These are phyloP conservation scores for Andrena trimmerana DNA, from an alignment of 2,888 invertebrate species.

Conservation along the genomic window DNA sequence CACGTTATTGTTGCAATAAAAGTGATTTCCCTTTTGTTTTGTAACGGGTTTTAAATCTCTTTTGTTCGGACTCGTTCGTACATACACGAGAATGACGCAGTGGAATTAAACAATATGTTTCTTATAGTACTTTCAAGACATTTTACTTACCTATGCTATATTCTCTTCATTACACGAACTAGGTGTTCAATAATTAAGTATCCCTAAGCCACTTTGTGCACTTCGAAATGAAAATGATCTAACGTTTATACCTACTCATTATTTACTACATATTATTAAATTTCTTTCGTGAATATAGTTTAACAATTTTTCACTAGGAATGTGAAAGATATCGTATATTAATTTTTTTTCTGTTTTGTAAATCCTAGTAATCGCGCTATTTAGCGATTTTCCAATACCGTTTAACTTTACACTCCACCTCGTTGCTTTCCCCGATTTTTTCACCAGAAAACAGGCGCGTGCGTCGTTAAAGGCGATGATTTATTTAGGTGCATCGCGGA, in stretches of 20 bases:
- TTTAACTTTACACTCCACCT: not conserved
- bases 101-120: no score
- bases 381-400: not conserved
- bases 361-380: not conserved
- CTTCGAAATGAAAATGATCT: not conserved
- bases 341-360: not conserved
- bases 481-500: slow-evolving; percentile 13
- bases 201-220: not conserved
- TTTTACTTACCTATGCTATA: no score
- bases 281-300: not conserved
- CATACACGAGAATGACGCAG: no score
- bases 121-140: no score
- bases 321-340: no score
- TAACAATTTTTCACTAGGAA: no score
- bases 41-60: not conserved
- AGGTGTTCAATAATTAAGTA: no score
- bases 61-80: no score
- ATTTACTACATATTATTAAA: not conserved
- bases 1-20: not conserved
- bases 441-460: not conserved
- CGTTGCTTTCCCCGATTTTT: no score
- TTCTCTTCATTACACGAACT: no score
- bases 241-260: no score
- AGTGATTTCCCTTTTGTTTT: not conserved
- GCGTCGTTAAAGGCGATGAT: not conserved